Conservation (phyloP, 2,888 invertebrate genomes). For the Leptopilina drosophilae region DNA sequence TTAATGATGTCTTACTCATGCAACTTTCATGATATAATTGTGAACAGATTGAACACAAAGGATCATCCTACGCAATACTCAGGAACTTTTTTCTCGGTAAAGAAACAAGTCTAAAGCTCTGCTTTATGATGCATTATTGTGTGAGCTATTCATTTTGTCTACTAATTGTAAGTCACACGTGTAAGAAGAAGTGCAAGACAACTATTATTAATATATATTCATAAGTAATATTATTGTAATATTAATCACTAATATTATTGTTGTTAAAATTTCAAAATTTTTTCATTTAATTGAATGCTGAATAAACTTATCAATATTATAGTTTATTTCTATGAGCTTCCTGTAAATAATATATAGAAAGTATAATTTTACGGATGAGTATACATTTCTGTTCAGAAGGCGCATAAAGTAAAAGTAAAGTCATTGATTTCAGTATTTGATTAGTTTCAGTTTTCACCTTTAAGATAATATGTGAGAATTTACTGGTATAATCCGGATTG, state of each 20-base stretch:
- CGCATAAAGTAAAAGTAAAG: not conserved
- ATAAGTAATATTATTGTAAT: too few species aligned
- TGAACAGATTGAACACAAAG: constrained; percentile 9
- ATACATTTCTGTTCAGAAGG: too few species aligned
- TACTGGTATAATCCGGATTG: constrained; percentile 15
- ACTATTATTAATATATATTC: not conserved
- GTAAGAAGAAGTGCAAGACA: not conserved
- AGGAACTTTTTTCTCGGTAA: constrained; percentile 17
- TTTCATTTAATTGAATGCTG: too few species aligned
- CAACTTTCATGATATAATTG: constrained; percentile 18
- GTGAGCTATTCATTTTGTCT: not conserved
- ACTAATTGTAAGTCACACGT: not conserved
- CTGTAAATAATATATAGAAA: too few species aligned
- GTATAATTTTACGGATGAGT: too few species aligned
- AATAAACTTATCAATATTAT: too few species aligned
- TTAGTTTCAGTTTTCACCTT: constrained; percentile 8
- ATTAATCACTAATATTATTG: too few species aligned
- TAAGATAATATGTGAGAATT: not conserved
- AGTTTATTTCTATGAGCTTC: too few species aligned
- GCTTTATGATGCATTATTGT: not conserved
- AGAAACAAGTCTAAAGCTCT: constrained; percentile 5
- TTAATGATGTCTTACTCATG: constrained; percentile 3
- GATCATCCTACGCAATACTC: constrained; percentile 4
- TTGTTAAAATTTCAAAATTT: too few species aligned
- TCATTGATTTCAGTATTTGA: not conserved